Conservation (phyloP, 1,140 invertebrate genomes). For the Pogonognathellus flavescens region DNA sequence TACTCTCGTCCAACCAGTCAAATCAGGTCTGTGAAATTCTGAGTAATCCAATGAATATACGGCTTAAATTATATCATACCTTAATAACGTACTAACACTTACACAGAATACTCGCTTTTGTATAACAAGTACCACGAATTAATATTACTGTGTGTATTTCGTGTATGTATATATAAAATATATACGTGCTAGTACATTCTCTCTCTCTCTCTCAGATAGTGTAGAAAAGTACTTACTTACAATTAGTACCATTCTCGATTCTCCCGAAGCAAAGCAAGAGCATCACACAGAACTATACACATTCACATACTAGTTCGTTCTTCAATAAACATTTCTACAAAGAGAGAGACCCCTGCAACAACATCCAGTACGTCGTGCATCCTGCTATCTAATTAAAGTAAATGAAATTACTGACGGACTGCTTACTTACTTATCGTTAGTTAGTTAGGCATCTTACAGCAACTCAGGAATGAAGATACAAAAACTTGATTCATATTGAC, state of each 20-base stretch:
- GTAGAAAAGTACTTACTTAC: too few species aligned
- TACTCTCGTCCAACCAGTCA: background rate
- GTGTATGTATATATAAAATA: background rate
- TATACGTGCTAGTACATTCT: too few species aligned
- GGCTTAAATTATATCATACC: too few species aligned
- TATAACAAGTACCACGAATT: too few species aligned
- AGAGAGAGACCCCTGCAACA: too few species aligned
- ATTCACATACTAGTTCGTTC: too few species aligned
- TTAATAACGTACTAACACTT: too few species aligned
- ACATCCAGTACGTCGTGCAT: background rate
- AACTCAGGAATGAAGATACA: conserved; percentile 33
- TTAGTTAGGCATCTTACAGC: background rate
- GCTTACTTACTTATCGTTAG: conserved; percentile 37
- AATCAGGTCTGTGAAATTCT: background rate
- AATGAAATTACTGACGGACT: conserved; percentile 37
- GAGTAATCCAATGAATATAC: background rate
- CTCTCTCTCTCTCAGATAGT: too few species aligned
- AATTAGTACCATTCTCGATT: background rate
- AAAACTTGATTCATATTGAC: conserved; percentile 49
- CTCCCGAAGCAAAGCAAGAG: background rate
- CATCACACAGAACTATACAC: too few species aligned
- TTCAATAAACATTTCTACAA: too few species aligned
- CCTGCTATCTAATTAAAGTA: conserved; percentile 36
- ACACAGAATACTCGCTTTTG: too few species aligned
- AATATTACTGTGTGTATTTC: background rate